Base-by-base conservation (phyloP, 2,113 vertebrate species). In the Coreoperca whiteheadi region DNA sequence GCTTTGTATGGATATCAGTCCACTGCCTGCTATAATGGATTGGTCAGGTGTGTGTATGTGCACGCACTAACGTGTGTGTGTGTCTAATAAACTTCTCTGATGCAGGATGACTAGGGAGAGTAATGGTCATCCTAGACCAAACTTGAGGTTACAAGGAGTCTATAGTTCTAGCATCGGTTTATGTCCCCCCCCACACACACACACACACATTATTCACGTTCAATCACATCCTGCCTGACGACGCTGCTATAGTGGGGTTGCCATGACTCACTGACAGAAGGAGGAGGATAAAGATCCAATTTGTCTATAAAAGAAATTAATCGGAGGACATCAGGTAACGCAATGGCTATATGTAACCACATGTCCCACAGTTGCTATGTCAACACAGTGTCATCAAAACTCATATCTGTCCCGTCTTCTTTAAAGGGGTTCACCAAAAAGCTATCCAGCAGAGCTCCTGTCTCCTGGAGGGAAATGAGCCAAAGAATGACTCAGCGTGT, bases 1-100 rank as follows among this genome's bases (percentile, higher is more conserved):
- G 30, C 86, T 90, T 89, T 79, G 66, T 68, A 75, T 90, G 89
- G 54, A 69, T 65, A 60, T 91, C 91, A 87, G 66, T 77, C 70
- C 77, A 9, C 73, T 54, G 68, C 65, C 71, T 77, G 64, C 69
- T 71, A 2, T 68, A 50, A 67, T 37, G 70, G 77, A 37, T n/a
- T 48, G 25, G 23, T 66, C 78, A 57, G 11, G 51, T 74, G 56
- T 83, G 76, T 68, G 75, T 59, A 5, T 30, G 53, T 28, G 72
- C 30, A 34, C 0, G 23, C 64, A 25, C 8, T 0, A 34, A n/a
- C n/a, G 32, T 59, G 50, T 54, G 85, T 73, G 72, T 56, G 3
- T 6, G 39, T 18, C 3, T 56, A 41, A 75, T 59, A 59, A 64
- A 68, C 28, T 2, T 64, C 74, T 65, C 48, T 79, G 74, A 86